Conservation (phyloP, 2,888 invertebrate genomes). For the Apodemia duryi region DNA sequence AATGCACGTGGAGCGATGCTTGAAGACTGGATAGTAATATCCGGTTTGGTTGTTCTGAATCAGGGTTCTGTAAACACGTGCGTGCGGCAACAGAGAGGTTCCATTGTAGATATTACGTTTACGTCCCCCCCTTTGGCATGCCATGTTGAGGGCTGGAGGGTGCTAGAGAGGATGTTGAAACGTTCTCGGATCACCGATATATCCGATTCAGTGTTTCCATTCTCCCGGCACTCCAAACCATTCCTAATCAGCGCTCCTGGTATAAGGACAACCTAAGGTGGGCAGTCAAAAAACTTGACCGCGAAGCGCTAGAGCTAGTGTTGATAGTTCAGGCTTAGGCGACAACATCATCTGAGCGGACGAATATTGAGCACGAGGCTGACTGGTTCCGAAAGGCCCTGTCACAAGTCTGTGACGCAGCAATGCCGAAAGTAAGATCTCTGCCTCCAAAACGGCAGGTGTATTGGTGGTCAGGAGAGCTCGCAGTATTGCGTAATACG, state of each 20-base stretch:
- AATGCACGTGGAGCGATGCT: neutral
- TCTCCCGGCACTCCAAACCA: neutral
- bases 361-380: neutral
- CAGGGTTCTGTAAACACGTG: too few species aligned
- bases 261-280: neutral
- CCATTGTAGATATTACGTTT: too few species aligned
- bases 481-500: neutral
- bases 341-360: neutral
- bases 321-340: neutral
- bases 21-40: too few species aligned
- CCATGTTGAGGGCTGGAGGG: too few species aligned
- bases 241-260: neutral
- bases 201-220: neutral
- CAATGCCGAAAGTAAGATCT: too few species aligned
- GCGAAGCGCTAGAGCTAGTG: neutral
- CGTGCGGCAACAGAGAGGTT: too few species aligned
- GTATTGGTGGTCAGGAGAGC: neutral
- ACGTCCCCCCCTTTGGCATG: too few species aligned
- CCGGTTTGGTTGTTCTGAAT: too few species aligned
- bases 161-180: too few species aligned
- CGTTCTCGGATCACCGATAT: too few species aligned
- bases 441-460: neutral
- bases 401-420: too few species aligned
- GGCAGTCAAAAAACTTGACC: neutral
- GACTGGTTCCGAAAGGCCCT: neutral